Evolutionary conservation across 1,140 invertebrate species (phyloP), one percentile per base, ranked within the genome.

Genomic region (Drosophila fuyamai): DNA sequence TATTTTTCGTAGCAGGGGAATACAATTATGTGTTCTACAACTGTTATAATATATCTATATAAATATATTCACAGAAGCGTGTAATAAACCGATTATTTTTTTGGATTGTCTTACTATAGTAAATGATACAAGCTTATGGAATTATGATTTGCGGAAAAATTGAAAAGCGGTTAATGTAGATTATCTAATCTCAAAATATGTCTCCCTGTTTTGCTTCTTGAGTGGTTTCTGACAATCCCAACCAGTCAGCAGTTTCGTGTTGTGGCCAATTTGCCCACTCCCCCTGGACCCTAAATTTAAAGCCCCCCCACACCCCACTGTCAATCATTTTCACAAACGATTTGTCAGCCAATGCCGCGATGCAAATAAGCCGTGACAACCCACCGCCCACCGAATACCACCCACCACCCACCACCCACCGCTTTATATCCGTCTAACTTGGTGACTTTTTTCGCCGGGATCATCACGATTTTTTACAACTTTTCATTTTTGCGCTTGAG

Each of bases 401-500:
- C 51, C 18, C 29, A 12, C 35, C 36, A 10, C 13, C 48, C 36
- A 14, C 23, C n/a, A 10, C 56, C 50, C 9, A n/a, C 5, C 7
- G 27, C 5, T 12, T 10, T 23, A 12, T 32, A 32, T 32, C 13
- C 35, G 6, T 23, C 6, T 6, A 14, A 32, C 18, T 38, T 68
- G 60, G 61, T 29, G 47, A 53, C 65, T 47, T 59, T 41, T 27
- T 41, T 41, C 36, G 43, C 23, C 81, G 18, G 81, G 78, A 85
- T 85, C 78, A 85, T 85, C 79, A 61, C 79, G 83, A 83, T 79
- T 85, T 88, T 86, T 86, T 86, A 82, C 82, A 86, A 82, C 83
- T 83, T 86, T 88, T 79, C 82, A 88, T 88, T 88, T 86, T 82
- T 70, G 76, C 79, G 76, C 79, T 88, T 73, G 72, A 89, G 80